Evolutionary conservation across 2,888 invertebrate genomes (phyloP).

Genomic region (Panopea generosa): DNA sequence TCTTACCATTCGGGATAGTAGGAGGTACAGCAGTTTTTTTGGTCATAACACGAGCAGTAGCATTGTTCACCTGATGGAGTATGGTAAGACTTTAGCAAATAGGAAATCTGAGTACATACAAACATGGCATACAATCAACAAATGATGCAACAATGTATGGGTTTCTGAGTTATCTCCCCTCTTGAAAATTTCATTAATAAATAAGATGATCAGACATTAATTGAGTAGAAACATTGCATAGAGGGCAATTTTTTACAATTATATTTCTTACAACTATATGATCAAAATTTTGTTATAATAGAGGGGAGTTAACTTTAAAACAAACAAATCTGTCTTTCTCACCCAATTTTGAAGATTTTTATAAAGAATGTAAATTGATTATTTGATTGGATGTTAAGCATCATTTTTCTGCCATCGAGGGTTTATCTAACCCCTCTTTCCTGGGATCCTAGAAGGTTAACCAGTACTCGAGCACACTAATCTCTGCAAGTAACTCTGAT

Average conservation of each 20-base stretch:
- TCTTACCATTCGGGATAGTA: slow-evolving; percentile 83
- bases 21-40: slow-evolving; percentile 89
- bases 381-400: no score
- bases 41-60: slow-evolving; percentile 99
- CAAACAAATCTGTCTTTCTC: neutral
- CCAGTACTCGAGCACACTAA: no score
- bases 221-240: no score
- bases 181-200: no score
- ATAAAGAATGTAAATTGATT: neutral
- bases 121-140: slow-evolving; percentile 64
- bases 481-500: no score
- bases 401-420: no score
- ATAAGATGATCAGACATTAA: no score
- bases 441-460: no score
- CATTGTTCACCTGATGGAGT: slow-evolving; percentile 96
- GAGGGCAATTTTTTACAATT: no score
- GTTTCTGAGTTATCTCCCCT: slow-evolving; percentile 9
- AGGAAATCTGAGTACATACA: slow-evolving; percentile 68
- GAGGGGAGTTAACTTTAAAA: neutral
- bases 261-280: no score
- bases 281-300: no score
- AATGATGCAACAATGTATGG: slow-evolving; percentile 51
- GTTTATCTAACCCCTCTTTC: no score
- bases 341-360: neutral
- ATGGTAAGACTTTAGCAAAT: slow-evolving; percentile 83